A percentile compares a stretch with the other conserved stretches of the same genome.
phyloP scores from a whole-genome alignment of 2,113 vertebrate genomes.

The Bolborhynchus lineola region DNA sequence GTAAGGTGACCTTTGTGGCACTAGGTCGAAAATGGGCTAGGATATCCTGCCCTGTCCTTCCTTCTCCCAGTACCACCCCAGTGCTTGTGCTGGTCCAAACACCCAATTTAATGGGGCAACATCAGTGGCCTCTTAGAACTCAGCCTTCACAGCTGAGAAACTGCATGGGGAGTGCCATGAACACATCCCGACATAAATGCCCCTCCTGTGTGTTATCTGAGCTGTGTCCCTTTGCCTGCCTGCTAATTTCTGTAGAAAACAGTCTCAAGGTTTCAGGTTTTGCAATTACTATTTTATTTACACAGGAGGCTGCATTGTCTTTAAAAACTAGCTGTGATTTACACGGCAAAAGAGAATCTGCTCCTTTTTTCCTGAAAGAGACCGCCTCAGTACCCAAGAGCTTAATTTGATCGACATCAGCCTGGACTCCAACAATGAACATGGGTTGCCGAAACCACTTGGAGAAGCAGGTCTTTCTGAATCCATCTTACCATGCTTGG shows the following conservation, averaged over 20 bases:
- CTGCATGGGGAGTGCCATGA: fast-evolving
- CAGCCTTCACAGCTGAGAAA: neutral
- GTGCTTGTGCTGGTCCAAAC: neutral
- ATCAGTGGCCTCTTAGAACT: neutral
- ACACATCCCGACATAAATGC: fast-evolving
- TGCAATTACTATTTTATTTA: neutral
- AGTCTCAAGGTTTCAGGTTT: neutral
- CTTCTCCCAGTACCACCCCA: neutral
- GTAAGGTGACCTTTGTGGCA: neutral
- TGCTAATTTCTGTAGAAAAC: neutral
- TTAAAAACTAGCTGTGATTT: neutral
- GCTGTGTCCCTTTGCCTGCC: neutral
- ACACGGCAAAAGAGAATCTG: neutral
- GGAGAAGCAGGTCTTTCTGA: neutral
- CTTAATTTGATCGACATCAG: neutral
- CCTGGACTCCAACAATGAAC: neutral
- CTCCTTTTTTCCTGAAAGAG: neutral
- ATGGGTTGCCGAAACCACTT: neutral
- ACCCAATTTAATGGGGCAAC: neutral
- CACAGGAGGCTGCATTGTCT: neutral
- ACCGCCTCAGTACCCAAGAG: neutral
- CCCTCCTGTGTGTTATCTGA: neutral
- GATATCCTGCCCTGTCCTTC: neutral
- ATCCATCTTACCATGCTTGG: neutral
- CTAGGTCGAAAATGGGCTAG: neutral